Evolutionary conservation across 2,797 vertebrate genomes (phyloP).

Genomic region (Melanogrammus aeglefinus): DNA sequence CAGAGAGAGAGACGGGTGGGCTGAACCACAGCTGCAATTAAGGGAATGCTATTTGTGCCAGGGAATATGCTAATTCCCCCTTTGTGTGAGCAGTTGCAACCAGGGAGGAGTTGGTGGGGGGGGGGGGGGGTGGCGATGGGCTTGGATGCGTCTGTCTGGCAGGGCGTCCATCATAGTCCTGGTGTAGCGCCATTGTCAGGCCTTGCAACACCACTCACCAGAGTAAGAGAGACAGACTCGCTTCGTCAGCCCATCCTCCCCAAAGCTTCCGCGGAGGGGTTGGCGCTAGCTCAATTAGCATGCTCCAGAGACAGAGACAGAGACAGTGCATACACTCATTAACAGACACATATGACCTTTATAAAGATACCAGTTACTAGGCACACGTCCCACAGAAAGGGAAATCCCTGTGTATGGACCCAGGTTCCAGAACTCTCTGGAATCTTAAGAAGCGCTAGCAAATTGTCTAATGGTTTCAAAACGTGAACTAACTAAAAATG

Average conservation of each 20-base stretch:
- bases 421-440: neutral
- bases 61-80: constrained; percentile 69
- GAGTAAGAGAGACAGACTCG: neutral
- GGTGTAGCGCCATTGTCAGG: constrained; percentile 46
- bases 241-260: constrained; percentile 34
- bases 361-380: neutral
- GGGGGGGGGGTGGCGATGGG: constrained; percentile 36
- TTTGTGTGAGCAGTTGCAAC: constrained; percentile 61
- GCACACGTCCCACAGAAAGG: neutral
- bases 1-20: constrained; percentile 26
- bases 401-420: neutral
- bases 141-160: constrained; percentile 51
- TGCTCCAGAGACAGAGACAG: constrained; percentile 41
- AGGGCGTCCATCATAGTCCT: constrained; percentile 53
- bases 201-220: constrained; percentile 19
- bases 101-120: constrained; percentile 21
- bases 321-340: constrained; percentile 47
- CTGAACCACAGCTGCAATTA: constrained; percentile 68
- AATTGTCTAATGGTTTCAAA: neutral
- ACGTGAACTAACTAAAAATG: neutral
- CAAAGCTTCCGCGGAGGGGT: constrained; percentile 26
- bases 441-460: neutral
- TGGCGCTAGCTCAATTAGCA: constrained; percentile 52
- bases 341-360: constrained; percentile 63
- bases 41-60: constrained; percentile 65